Evolutionary conservation across 1,140 invertebrate genomes (phyloP).

Genomic region (Bombus polaris): DNA sequence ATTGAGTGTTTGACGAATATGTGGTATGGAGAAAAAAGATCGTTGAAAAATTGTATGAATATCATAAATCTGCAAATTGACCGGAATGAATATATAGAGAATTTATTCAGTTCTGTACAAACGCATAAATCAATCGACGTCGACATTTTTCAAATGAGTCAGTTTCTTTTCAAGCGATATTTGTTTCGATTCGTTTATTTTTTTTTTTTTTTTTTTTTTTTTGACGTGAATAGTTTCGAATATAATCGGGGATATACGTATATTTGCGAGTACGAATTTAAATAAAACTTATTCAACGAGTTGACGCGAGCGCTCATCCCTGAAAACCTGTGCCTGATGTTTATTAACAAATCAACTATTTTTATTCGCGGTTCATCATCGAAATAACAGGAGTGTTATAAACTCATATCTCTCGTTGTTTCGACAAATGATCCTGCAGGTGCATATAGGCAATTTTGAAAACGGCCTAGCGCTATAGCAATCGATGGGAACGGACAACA

Average conservation of each 20-base stretch:
- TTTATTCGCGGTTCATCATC: constrained; percentile 8
- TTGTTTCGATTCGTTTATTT: not conserved
- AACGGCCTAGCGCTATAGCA: not conserved
- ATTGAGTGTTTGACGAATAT: not conserved
- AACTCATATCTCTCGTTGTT: not conserved
- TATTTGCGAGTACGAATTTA: not conserved
- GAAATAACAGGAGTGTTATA: constrained; percentile 35
- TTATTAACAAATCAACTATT: constrained; percentile 32
- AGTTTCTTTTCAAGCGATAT: not conserved
- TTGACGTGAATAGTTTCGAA: not conserved
- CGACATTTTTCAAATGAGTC: not conserved
- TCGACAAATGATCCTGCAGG: not conserved
- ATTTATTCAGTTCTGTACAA: not conserved
- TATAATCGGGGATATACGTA: not conserved
- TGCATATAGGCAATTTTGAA: not conserved
- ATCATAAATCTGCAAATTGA: not conserved
- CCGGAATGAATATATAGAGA: not conserved
- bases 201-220: not conserved
- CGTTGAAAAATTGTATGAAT: not conserved
- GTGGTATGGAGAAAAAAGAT: not conserved
- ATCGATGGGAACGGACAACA: not conserved
- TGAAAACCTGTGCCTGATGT: not conserved
- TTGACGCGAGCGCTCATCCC: not conserved
- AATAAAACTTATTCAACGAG: constrained; percentile 12
- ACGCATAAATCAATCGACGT: not conserved